phyloP scores from a whole-genome alignment of 2,113 vertebrate species.

The Trichomycterus rosablanca region DNA sequence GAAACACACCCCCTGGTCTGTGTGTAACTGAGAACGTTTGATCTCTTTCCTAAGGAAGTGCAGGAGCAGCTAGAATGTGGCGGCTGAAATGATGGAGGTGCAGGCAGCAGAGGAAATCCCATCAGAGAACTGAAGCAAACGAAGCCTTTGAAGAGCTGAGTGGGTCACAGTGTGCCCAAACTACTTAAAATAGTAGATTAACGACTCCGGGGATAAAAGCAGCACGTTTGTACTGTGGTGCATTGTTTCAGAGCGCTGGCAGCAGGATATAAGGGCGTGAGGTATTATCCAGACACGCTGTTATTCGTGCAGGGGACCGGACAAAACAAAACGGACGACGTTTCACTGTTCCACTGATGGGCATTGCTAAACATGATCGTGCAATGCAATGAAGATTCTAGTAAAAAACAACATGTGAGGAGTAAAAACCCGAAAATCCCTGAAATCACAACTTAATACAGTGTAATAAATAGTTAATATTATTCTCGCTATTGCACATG shows the following conservation, averaged over 20 bases:
- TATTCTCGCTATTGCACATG: no score
- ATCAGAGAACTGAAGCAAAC: conserved; percentile 9
- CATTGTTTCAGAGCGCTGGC: conserved; percentile 22
- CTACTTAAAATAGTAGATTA: conserved; percentile 31
- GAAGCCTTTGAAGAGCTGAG: conserved; percentile 16
- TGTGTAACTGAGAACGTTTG: background rate
- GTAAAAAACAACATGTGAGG: no score
- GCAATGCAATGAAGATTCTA: no score
- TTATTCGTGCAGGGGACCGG: background rate
- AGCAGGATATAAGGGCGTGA: conserved; percentile 38
- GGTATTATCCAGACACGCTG: conserved; percentile 38
- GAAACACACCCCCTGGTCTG: background rate
- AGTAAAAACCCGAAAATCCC: no score
- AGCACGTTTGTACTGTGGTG: conserved; percentile 3
- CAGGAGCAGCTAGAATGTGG: conserved; percentile 22
- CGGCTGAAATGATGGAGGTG: conserved; percentile 22
- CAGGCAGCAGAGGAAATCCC: conserved; percentile 3
- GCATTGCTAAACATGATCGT: no score
- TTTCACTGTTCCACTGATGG: background rate
- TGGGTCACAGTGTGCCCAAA: conserved; percentile 27
- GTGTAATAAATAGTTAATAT: no score
- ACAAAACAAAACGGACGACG: conserved; percentile 20
- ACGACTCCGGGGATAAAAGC: conserved; percentile 15
- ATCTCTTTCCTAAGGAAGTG: conserved; percentile 37
- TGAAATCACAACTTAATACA: no score